A percentile compares a stretch with the other conserved stretches of the same genome.
These are phyloP conservation scores for Coryphaenoides rupestris DNA, from an alignment of 2,113 vertebrate genomes.

Conservation along the genomic window DNA sequence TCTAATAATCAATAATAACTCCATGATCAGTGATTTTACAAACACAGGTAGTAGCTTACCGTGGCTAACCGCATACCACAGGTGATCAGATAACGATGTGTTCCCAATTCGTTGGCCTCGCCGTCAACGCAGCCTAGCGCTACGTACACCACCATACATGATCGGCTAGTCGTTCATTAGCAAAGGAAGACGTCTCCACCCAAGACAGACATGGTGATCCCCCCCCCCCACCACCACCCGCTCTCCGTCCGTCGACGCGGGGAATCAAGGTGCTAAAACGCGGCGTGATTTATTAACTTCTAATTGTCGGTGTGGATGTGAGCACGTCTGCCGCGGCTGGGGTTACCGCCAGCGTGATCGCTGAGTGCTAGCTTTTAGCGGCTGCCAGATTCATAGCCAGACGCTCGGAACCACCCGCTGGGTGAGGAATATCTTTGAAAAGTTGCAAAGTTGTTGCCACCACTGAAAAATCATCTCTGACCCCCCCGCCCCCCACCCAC, in stretches of 20 bases:
- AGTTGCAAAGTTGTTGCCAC: slow-evolving; percentile 72
- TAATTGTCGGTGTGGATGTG: slow-evolving; percentile 78
- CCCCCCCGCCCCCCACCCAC: slow-evolving; percentile 30
- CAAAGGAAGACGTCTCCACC: too few species aligned
- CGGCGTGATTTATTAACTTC: slow-evolving; percentile 73
- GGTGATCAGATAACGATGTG: too few species aligned
- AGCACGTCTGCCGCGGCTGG: slow-evolving; percentile 53
- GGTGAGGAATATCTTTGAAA: slow-evolving; percentile 70
- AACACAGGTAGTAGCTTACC: too few species aligned
- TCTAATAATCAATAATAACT: too few species aligned
- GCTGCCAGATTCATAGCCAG: slow-evolving; percentile 63
- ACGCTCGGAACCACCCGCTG: slow-evolving; percentile 36
- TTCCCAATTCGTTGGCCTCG: too few species aligned
- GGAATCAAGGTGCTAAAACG: slow-evolving; percentile 70
- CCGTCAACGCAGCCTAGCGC: too few species aligned
- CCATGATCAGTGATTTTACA: too few species aligned
- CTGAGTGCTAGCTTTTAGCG: slow-evolving; percentile 78
- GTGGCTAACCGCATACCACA: too few species aligned
- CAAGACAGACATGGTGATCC: neutral
- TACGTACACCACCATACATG: too few species aligned
- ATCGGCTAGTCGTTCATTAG: too few species aligned
- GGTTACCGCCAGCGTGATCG: slow-evolving; percentile 49
- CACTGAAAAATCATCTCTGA: slow-evolving; percentile 66
- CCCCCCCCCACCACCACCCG: slow-evolving; percentile 4
- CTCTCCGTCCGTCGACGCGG: slow-evolving; percentile 19